A percentile compares a stretch with the other conserved stretches of the same genome.
Evolutionary conservation across 2,888 invertebrate genomes (phyloP).

Genomic region (Scaptomyza reducta): DNA sequence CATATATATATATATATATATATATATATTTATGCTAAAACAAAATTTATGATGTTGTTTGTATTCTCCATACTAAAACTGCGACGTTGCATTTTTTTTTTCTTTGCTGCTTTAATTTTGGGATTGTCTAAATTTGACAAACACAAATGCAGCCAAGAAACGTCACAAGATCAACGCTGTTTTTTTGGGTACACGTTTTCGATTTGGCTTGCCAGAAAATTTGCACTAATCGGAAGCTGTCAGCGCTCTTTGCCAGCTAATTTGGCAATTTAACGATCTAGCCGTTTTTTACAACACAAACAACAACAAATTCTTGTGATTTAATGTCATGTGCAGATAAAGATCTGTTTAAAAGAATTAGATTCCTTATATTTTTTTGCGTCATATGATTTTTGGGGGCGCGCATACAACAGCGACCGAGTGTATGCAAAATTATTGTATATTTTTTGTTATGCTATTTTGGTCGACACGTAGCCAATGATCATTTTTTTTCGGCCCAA

Average conservation of each 20-base stretch:
- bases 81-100: slow-evolving; percentile 62
- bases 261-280: slow-evolving; percentile 46
- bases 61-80: slow-evolving; percentile 50
- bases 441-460: slow-evolving; percentile 53
- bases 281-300: neutral
- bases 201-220: slow-evolving; percentile 35
- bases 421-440: slow-evolving; percentile 14
- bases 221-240: slow-evolving; percentile 47
- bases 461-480: slow-evolving; percentile 51
- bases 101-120: slow-evolving; percentile 5
- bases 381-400: slow-evolving; percentile 31
- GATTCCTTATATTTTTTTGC: slow-evolving; percentile 31
- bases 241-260: slow-evolving; percentile 40
- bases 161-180: slow-evolving; percentile 4
- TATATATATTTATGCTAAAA: slow-evolving; percentile 41
- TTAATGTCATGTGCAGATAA: slow-evolving; percentile 1
- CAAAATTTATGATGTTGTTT: slow-evolving; percentile 62
- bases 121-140: slow-evolving; percentile 31
- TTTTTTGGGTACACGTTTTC: slow-evolving; percentile 13
- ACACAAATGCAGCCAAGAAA: slow-evolving; percentile 14
- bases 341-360: slow-evolving; percentile 3
- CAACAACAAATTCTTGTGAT: slow-evolving; percentile 1
- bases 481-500: too few relatives aligned
- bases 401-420: slow-evolving; percentile 5
- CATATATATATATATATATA: slow-evolving; percentile 3